These are phyloP conservation scores for Alfaro cultratus DNA, from an alignment of 2,797 vertebrate species.

Conservation along the genomic window DNA sequence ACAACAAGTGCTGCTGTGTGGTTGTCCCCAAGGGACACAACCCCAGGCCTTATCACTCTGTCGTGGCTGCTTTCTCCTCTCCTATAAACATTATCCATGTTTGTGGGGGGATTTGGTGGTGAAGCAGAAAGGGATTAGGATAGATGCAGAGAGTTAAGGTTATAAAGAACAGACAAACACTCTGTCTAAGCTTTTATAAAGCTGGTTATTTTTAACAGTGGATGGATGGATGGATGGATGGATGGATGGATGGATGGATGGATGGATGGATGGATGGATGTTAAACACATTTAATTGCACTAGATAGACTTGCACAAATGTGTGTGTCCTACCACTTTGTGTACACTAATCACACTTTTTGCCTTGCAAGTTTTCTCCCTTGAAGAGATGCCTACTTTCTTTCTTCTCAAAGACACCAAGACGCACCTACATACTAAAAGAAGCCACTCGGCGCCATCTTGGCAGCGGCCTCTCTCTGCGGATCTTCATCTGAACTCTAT, in stretches of 20 bases:
- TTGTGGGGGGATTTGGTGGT: conserved; percentile 21
- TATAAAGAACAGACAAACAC: conserved; percentile 15
- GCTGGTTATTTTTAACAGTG: not conserved
- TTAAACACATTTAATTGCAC: not conserved
- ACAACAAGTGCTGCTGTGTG: conserved; percentile 30
- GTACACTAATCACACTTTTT: conserved; percentile 23
- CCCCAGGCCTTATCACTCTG: conserved; percentile 48
- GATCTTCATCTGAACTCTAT: conserved; percentile 51
- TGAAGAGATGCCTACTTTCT: not conserved
- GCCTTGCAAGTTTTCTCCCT: conserved; percentile 13
- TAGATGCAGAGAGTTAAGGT: conserved; percentile 4
- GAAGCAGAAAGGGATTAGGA: conserved; percentile 12
- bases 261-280: not conserved
- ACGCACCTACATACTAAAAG: conserved; percentile 15
- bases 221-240: not conserved
- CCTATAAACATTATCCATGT: conserved; percentile 38
- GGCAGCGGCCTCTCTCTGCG: conserved; percentile 44
- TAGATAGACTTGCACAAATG: not conserved
- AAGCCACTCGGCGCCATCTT: conserved; percentile 34
- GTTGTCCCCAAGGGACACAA: conserved; percentile 40
- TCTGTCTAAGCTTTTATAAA: not conserved
- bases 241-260: not conserved
- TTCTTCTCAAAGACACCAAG: conserved; percentile 6
- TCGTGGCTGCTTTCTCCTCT: conserved; percentile 36
- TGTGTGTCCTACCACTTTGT: not conserved